Evolutionary conservation across 2,113 vertebrate species (phyloP).

Genomic region (Halcyon senegalensis): DNA sequence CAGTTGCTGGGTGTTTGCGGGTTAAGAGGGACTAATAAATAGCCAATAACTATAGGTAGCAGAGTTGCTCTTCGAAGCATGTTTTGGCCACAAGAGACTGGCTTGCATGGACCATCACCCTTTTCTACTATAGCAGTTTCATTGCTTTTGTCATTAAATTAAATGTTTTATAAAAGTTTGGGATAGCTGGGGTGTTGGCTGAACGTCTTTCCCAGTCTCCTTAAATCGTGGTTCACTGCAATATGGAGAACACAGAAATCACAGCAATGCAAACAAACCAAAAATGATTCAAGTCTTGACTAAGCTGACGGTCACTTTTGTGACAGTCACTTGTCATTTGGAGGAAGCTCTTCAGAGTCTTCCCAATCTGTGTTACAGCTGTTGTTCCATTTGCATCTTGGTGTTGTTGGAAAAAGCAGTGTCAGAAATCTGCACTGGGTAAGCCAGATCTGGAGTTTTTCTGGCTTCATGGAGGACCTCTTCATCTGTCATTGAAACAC

Average conservation of each 20-base stretch:
- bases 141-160: not conserved
- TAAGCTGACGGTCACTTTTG: not conserved
- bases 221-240: fast-evolving
- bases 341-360: not conserved
- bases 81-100: not conserved
- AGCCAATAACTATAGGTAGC: not conserved
- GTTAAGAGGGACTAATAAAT: not conserved
- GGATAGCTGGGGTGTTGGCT: not conserved
- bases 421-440: not conserved
- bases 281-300: not conserved
- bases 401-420: not conserved
- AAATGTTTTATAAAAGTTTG: not conserved
- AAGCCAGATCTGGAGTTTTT: not conserved
- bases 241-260: not conserved
- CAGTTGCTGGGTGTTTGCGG: not conserved
- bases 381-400: not conserved
- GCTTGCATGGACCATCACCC: not conserved
- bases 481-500: not conserved
- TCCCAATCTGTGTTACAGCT: not conserved
- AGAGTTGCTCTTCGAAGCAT: not conserved
- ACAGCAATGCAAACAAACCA: not conserved
- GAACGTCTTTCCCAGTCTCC: not conserved
- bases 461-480: not conserved
- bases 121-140: not conserved
- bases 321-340: not conserved